Base-by-base conservation (phyloP, 2,113 vertebrate genomes). In the Rhombomys opimus region DNA sequence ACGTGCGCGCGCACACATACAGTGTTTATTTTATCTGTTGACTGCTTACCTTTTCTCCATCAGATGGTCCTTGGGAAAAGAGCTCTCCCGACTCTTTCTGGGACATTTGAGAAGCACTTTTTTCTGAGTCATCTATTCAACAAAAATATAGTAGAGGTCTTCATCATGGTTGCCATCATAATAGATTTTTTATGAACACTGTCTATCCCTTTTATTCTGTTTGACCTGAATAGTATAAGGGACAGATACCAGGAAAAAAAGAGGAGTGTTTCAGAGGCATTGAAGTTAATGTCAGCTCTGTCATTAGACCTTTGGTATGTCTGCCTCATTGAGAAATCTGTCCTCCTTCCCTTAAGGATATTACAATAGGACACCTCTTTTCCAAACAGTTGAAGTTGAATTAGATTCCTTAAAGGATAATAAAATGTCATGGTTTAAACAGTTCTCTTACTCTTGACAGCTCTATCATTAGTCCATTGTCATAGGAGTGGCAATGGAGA, bases 371-470 rank as follows among this genome's bases (percentile, higher is more conserved):
- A 77, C 11, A 50, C 50, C 57, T 54, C 81, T 87, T 78, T 92
- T 27, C 89, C 23, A 94, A 90, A 90, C 89, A 80, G 92, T 95
- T 89, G 93, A 81, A 81, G 77, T 41, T 65, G 57, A 89, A 85
- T 88, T 92, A 22, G 93, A 57, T 85, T 94, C 59, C 88, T 89
- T 96, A 72, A 93, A 91, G 94, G 89, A 77, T 97, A 85, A 81
- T 96, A 94, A 96, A 93, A 82, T 87, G 68, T 89, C 61, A 32
- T 23, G 68, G 72, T 89, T 93, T 97, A 93, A 96, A 95, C 23
- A 30, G 84, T 91, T 89, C 76, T 90, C 0, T 93, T 77, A 59
- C 93, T 94, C 92, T 65, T 54, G 84, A 93, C 80, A 95, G 76
- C 88, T 95, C 72, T 27, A 12, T 95, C 54, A 52, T 89, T 87